Evolutionary conservation across 2,888 invertebrate genomes (phyloP).

Genomic region (Cetonia aurata): DNA sequence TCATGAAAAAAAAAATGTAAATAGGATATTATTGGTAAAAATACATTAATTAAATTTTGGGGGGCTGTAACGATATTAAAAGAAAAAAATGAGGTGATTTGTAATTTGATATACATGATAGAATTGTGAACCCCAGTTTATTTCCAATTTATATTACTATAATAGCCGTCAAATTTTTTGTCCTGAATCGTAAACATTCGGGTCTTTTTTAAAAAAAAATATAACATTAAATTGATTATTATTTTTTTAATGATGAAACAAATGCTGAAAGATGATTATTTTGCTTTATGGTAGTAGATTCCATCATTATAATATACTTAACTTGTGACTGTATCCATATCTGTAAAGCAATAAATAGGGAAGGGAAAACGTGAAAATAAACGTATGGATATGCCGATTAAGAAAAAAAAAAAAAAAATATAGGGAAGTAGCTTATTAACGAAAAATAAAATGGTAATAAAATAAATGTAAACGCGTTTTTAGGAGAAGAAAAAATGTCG

Average conservation of each 20-base stretch:
- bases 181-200: too few relatives aligned
- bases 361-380: slow-evolving; percentile 13
- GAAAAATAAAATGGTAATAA: not conserved
- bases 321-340: slow-evolving; percentile 35
- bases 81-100: too few relatives aligned
- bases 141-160: too few relatives aligned
- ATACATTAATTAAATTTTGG: too few relatives aligned
- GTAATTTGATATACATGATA: too few relatives aligned
- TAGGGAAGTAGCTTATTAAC: slow-evolving; percentile 35
- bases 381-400: slow-evolving; percentile 30
- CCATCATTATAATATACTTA: slow-evolving; percentile 13
- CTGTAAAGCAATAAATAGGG: slow-evolving; percentile 36
- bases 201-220: too few relatives aligned
- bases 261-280: slow-evolving; percentile 35
- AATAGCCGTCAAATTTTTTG: too few relatives aligned
- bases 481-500: slow-evolving; percentile 18
- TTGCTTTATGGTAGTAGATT: slow-evolving; percentile 36
- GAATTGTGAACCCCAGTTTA: too few relatives aligned
- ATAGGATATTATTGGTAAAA: slow-evolving; percentile 32
- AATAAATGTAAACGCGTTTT: slow-evolving; percentile 24
- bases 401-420: slow-evolving; percentile 7
- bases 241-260: slow-evolving; percentile 13
- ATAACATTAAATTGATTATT: too few relatives aligned
- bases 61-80: too few relatives aligned
- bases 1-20: slow-evolving; percentile 25